A percentile compares a stretch with the other conserved stretches of the same genome.
Conservation (phyloP, 2,113 vertebrate species). For the Trogon surrucura region DNA sequence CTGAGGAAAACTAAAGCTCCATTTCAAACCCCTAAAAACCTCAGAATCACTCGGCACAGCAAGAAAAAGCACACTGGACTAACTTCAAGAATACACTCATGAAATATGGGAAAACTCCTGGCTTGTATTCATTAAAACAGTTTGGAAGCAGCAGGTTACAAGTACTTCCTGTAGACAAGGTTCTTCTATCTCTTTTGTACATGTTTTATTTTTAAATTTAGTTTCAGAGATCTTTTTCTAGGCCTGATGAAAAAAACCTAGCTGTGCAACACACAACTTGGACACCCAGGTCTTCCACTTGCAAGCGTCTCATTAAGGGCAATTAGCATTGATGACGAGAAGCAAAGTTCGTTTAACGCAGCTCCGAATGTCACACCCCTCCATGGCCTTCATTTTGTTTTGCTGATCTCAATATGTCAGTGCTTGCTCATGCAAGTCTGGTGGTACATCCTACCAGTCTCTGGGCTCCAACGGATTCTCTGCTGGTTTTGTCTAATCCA, state of each 20-base stretch:
- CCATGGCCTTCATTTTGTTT: neutral
- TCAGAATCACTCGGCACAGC: neutral
- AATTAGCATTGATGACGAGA: neutral
- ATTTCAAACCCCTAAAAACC: fast-evolving
- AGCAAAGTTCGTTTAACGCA: neutral
- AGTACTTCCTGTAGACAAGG: neutral
- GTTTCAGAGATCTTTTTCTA: neutral
- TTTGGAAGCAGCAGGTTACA: neutral
- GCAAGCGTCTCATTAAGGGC: neutral
- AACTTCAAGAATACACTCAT: neutral
- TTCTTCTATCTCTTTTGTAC: neutral
- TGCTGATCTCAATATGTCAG: neutral
- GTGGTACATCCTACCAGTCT: neutral
- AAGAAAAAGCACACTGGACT: neutral
- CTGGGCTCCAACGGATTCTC: neutral
- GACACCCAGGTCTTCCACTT: neutral
- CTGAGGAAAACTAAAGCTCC: neutral
- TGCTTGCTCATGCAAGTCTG: fast-evolving
- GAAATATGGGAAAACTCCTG: neutral
- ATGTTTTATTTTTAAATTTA: neutral
- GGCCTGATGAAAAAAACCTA: neutral
- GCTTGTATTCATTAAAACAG: neutral
- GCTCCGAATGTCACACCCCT: neutral
- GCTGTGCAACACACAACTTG: neutral
- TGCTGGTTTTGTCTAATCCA: neutral